Percentiles rank a stretch among this genome's conserved stretches.
phyloP scores from a whole-genome alignment of 2,797 vertebrate genomes.

The Gymnothorax javanicus region DNA sequence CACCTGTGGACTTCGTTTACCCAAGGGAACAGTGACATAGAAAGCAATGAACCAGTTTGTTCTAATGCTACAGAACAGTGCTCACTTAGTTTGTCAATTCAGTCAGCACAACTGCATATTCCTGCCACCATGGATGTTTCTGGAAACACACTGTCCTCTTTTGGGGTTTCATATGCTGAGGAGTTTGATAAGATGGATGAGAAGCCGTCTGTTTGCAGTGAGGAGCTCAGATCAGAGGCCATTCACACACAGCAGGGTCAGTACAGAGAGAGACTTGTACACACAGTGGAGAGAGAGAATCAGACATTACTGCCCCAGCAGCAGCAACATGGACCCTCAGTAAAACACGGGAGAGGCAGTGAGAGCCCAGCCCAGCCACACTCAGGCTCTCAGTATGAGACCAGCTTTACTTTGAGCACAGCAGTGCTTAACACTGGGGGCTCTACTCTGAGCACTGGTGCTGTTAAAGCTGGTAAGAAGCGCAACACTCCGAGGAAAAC shows the following conservation, averaged over 20 bases:
- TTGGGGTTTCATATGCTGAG: neutral
- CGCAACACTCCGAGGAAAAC: too few species aligned
- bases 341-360: conserved; percentile 15
- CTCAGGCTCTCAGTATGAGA: too few species aligned
- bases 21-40: conserved; percentile 58
- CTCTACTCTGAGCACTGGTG: too few species aligned
- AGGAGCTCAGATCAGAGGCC: neutral
- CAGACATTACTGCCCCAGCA: conserved; percentile 27
- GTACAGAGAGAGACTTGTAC: conserved; percentile 29
- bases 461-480: too few species aligned
- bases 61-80: too few species aligned
- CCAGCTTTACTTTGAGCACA: too few species aligned
- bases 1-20: conserved; percentile 68
- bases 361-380: neutral
- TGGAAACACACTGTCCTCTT: conserved; percentile 32
- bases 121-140: conserved; percentile 40
- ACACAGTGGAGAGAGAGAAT: conserved; percentile 31
- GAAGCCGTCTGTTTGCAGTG: conserved; percentile 33
- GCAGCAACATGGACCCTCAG: conserved; percentile 38
- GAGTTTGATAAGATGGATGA: conserved; percentile 16
- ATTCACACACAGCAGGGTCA: conserved; percentile 32
- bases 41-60: conserved; percentile 43
- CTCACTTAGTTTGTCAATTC: neutral
- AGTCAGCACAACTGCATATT: neutral
- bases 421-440: too few species aligned